These are phyloP conservation scores for Miniopterus natalensis DNA, from an alignment of 2,113 vertebrate species.

Conservation along the genomic window DNA sequence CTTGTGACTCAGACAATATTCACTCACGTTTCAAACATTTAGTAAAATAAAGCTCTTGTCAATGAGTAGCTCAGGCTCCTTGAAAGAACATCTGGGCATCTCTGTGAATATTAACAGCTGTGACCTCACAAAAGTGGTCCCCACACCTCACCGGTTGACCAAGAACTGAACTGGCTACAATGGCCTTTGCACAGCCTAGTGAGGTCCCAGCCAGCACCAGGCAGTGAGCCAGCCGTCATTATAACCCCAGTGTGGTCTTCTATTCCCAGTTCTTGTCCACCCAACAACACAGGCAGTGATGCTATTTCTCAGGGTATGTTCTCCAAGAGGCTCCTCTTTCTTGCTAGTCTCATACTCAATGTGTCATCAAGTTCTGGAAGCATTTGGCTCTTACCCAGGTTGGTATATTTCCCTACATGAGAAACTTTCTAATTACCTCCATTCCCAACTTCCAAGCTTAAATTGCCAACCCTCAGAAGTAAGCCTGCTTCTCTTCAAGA, in stretches of 20 bases:
- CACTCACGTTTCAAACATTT: neutral
- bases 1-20: neutral
- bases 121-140: neutral
- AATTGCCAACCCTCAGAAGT: neutral
- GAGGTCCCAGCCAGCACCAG: neutral
- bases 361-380: neutral
- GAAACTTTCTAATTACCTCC: neutral
- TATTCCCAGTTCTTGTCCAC: neutral
- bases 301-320: neutral
- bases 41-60: neutral
- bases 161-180: neutral
- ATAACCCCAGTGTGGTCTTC: neutral
- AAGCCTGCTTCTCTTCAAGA: constrained; percentile 64
- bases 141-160: neutral
- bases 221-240: neutral
- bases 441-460: constrained; percentile 1
- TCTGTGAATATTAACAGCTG: neutral
- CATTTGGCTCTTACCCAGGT: neutral
- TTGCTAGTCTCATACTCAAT: neutral
- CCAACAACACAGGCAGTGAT: rapidly evolving
- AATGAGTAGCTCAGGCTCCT: neutral
- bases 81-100: neutral
- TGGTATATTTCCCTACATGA: neutral
- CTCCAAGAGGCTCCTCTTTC: neutral
- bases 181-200: rapidly evolving